Base-by-base conservation (phyloP, 1,140 invertebrate genomes). In the Diplogasteroides magnus region DNA sequence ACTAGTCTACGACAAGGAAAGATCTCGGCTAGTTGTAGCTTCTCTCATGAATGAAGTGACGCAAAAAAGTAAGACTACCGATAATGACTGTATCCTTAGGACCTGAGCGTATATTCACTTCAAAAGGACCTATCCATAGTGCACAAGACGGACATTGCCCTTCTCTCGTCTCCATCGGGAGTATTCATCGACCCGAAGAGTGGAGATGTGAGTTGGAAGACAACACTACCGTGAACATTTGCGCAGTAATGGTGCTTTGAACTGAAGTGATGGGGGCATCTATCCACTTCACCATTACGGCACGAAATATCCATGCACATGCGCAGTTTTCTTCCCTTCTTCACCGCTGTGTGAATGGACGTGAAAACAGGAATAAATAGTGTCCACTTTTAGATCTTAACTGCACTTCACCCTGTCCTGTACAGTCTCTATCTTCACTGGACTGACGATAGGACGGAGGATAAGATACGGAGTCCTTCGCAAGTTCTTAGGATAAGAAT, bases 401-500 rank as follows among this genome's bases (percentile, higher is more conserved):
- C 55, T n/a, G 13, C 66, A n/a, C 28, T 61, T 27, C 31, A 61
- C 26, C 66, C 66, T 23, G 66, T 68, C 29, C 66, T 68, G 15
- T 27, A 68, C 57, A 48, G 58, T 23, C 26, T 48, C 11, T 6
- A 25, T n/a, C 6, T 31, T 15, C 66, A 68, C 27, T 31, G 15
- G 61, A 3, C 14, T 6, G 15, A 1, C 66, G 0, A 66, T n/a
- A 14, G 29, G 0, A 61, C 0, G 15, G 28, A 61, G 28, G 25
- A 29, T 14, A 28, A 27, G 28, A 1, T 25, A 27, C n/a, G n/a
- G n/a, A n/a, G n/a, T 65, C 61, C 66, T 2, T 29, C 26, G 2
- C 66, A 68, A 32, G 57, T 68, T 0, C 57, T 68, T 3, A 19
- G 66, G 6, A 64, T 68, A n/a, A 48, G 66, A 64, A 68, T 68